Base-by-base conservation (phyloP, 2,113 vertebrate genomes). In the Paracanthobrama guichenoti region DNA sequence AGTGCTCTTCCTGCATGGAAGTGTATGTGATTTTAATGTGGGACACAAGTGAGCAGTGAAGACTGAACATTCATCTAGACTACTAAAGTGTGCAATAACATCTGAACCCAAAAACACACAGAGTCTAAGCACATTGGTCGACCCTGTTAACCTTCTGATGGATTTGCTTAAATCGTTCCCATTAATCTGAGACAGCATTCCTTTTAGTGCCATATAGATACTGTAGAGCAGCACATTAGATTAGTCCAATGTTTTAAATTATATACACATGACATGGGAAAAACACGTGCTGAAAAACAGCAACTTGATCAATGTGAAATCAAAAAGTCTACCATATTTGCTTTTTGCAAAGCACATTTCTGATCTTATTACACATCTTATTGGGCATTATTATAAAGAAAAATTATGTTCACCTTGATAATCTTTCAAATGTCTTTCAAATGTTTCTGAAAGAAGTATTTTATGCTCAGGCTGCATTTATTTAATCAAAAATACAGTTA, bases 1-100 rank as follows among this genome's bases (percentile, higher is more conserved):
- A 80, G 67, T 6, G 44, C 46, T 72, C 46, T 71, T 67, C 10
- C 46, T 64, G 79, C 42, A 6, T 53, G 66, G 42, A 50, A 82
- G 31, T 82, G 79, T 42, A 31, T 57, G 66, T 81, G 62, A 53
- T 81, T 71, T 81, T 81, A 69, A 81, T 55, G 50, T 60, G 22
- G 35, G 57, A 78, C 20, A 22, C 35, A 59, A 59, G 73, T 50
- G 62, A 62, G 26, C 62, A 13, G 79, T 64, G 57, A 42, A 64
- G 79, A 48, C 2, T 66, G 42, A 79, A 64, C 78, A 79, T 79
- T 79, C 57, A 66, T 79, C 59, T 28, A 66, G 46, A 66, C n/a
- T 59, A 62, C n/a, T 2, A 7, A 44, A 26, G 55, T 64, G n/a
- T 1, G 24, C 77, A 66, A 26, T 79, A 24, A 62, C 0, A 16